A percentile compares a stretch with the other conserved stretches of the same genome.
These are phyloP conservation scores for Epinephelus fuscoguttatus DNA, from an alignment of 2,113 vertebrate species.

Conservation along the genomic window DNA sequence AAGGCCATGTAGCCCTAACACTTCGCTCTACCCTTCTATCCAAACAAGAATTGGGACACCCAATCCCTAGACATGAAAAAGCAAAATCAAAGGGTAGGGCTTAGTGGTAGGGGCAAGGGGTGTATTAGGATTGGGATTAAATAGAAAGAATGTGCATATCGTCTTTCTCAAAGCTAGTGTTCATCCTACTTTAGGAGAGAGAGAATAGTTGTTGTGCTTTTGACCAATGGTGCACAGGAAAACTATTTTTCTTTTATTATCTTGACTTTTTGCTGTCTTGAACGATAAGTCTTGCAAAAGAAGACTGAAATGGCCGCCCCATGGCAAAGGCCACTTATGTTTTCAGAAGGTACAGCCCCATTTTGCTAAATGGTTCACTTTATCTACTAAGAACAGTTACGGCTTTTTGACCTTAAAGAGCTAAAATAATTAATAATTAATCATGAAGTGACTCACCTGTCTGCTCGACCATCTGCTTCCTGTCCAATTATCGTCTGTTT, in stretches of 20 bases:
- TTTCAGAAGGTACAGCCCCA: background rate
- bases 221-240: background rate
- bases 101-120: too few relatives aligned
- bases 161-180: background rate
- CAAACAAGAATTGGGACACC: too few relatives aligned
- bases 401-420: slow-evolving; percentile 14
- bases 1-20: too few relatives aligned
- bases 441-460: slow-evolving; percentile 63
- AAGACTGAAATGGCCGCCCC: background rate
- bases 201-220: background rate
- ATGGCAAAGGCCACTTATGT: background rate
- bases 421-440: slow-evolving; percentile 59
- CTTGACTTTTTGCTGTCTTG: background rate
- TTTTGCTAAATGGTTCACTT: slow-evolving; percentile 4
- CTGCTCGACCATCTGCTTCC: slow-evolving; percentile 73
- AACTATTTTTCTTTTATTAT: background rate
- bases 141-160: background rate
- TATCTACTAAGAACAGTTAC: background rate
- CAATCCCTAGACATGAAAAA: too few relatives aligned
- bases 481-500: slow-evolving; percentile 72
- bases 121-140: too few relatives aligned
- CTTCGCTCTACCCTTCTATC: too few relatives aligned
- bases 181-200: background rate
- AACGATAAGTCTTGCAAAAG: background rate
- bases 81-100: too few relatives aligned